Conservation (phyloP, 2,888 invertebrate genomes). For the Eudasyphora cyanicolor region DNA sequence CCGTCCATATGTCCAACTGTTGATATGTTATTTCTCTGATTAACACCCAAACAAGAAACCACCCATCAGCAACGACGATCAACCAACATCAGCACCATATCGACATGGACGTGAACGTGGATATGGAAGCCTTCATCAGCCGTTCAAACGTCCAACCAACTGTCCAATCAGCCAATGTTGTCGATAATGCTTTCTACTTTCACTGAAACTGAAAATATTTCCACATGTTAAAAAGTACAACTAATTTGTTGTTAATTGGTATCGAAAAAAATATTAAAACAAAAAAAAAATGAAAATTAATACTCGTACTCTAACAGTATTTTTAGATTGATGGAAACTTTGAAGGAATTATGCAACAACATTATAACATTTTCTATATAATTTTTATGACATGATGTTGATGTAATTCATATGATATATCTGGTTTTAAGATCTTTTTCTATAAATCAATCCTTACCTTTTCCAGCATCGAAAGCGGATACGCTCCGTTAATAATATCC, state of each 20-base stretch:
- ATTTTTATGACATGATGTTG: not conserved
- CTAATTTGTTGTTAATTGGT: conserved; percentile 9
- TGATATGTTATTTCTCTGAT: conserved; percentile 14
- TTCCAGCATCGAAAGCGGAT: no score
- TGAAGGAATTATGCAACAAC: not conserved
- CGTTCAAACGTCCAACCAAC: not conserved
- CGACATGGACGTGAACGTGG: not conserved
- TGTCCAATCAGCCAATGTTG: not conserved
- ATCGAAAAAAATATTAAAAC: not conserved
- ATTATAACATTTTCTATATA: no score
- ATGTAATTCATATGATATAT: no score
- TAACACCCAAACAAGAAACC: conserved; percentile 16
- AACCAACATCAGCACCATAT: not conserved
- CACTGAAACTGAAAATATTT: conserved; percentile 42
- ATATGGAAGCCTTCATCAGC: no score
- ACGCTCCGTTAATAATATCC: no score
- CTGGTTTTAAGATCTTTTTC: no score
- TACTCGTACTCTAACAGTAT: not conserved
- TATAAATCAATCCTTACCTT: no score
- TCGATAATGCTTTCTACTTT: conserved; percentile 25
- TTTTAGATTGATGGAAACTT: not conserved
- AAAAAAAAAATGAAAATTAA: not conserved
- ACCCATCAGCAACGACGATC: not conserved
- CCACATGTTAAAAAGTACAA: conserved; percentile 9
- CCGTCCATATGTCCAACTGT: not conserved